Percentiles rank a stretch among this genome's conserved stretches.
phyloP scores from a whole-genome alignment of 2,888 invertebrate species.

The Cyrtodaria siliqua region DNA sequence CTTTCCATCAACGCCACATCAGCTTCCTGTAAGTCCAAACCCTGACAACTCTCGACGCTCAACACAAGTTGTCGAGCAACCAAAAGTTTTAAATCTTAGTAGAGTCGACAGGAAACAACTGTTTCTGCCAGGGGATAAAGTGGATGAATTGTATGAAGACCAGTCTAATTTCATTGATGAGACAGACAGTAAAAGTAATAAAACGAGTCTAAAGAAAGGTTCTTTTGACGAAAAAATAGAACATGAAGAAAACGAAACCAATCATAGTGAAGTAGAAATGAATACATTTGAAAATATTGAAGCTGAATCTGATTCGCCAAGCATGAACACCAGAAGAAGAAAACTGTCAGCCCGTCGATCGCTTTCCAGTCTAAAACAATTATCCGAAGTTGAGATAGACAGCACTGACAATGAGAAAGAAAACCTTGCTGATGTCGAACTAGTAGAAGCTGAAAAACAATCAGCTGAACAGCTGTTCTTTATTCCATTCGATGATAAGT shows the following conservation, averaged over 20 bases:
- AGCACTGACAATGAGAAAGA: slow-evolving; percentile 10
- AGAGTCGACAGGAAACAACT: slow-evolving; percentile 55
- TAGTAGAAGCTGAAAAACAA: slow-evolving; percentile 7
- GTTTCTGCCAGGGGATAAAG: slow-evolving; percentile 19
- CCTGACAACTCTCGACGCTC: slow-evolving; percentile 73
- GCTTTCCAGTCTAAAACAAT: background rate
- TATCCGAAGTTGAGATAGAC: background rate
- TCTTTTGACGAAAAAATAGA: background rate
- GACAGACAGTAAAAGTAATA: too few relatives aligned
- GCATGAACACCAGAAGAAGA: slow-evolving; percentile 32
- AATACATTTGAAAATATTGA: background rate
- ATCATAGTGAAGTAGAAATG: background rate
- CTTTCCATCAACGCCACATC: slow-evolving; percentile 66
- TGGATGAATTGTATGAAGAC: background rate
- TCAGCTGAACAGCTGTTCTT: slow-evolving; percentile 29
- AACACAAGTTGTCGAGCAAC: slow-evolving; percentile 73
- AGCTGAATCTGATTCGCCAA: background rate
- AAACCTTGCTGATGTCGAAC: background rate
- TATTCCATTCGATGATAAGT: slow-evolving; percentile 39
- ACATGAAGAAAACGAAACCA: background rate
- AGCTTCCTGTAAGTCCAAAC: slow-evolving; percentile 73
- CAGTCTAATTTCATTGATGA: background rate
- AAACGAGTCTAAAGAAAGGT: too few relatives aligned
- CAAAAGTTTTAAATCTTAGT: slow-evolving; percentile 59
- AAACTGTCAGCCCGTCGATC: slow-evolving; percentile 41